phyloP scores from a whole-genome alignment of 2,888 invertebrate genomes.

The Acronicta alni region DNA sequence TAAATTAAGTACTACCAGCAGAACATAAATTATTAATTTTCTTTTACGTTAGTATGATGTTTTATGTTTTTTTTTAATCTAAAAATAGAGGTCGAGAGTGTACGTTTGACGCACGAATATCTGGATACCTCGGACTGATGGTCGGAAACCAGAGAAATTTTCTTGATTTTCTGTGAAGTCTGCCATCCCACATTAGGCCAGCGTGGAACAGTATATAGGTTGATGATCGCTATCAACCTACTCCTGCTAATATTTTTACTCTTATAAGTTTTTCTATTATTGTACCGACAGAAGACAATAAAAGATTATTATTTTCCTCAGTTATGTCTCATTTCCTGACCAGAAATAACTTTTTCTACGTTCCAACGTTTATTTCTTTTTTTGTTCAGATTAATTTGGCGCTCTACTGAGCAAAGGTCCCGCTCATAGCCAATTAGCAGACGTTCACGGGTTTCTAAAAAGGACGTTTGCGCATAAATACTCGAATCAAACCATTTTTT shows the following conservation, averaged over 20 bases:
- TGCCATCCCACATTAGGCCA: too few relatives aligned
- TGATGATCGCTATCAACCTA: too few relatives aligned
- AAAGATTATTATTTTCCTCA: background rate
- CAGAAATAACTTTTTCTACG: background rate
- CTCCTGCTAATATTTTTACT: slow-evolving; percentile 5
- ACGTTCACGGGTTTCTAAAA: slow-evolving; percentile 1
- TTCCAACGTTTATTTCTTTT: background rate
- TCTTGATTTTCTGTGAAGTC: too few relatives aligned
- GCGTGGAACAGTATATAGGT: too few relatives aligned
- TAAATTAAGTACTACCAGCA: too few relatives aligned
- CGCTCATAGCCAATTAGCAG: slow-evolving; percentile 1
- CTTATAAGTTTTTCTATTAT: background rate
- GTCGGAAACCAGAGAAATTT: too few relatives aligned
- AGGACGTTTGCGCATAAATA: background rate
- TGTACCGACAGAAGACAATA: background rate
- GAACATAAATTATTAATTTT: too few relatives aligned
- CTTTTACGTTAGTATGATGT: too few relatives aligned
- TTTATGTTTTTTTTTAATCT: too few relatives aligned
- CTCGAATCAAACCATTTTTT: background rate
- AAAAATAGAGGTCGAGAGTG: too few relatives aligned
- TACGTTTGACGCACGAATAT: too few relatives aligned
- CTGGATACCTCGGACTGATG: too few relatives aligned
- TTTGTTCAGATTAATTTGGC: slow-evolving; percentile 1
- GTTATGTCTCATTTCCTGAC: background rate
- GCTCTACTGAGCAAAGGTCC: background rate